Base-by-base conservation (phyloP, 2,888 invertebrate species). In the Lasioglossum oenotherae region DNA sequence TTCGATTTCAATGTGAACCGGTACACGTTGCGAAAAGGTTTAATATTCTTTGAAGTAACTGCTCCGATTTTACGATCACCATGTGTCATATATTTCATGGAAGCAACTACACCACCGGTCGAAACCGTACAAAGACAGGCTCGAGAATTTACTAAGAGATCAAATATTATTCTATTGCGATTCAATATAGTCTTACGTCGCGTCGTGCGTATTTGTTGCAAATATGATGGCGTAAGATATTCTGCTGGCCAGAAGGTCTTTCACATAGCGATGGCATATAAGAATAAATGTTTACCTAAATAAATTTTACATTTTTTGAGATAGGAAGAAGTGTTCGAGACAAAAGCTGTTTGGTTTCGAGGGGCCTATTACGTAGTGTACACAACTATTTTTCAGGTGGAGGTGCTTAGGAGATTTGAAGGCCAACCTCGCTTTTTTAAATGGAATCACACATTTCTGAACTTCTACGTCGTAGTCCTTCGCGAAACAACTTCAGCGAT, bases 1-100 rank as follows among this genome's bases (percentile, higher is more conserved):
- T 81, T 60, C 57, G 19, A 81, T 71, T 72, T 71, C 75, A 19
- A 31, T 46, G 77, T 38, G 49, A 31, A 35, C 19, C 31, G 19
- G 19, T 27, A n/a, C n/a, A 35, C 16, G 14, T 12, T 38, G n/a
- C n/a, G 41, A 71, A 71, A 38, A 71, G 38, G 12, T 71, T 71
- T 41, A n/a, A 71, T 71, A 38, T 31, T 77, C 35, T 64, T n/a
- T 57, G 64, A 8, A 53, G 49, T 57, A 64, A 64, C 76, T 41
- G 44, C 6, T 14, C 14, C 53, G 74, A 60, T 60, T 60, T 75
- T 27, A 64, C 10, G 19, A 38, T 49, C 27, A 31, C 35, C 46
- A 3, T 27, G 23, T 67, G 23, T 49, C 44, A 4, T 46, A 41
- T 72, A 72, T 44, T 31, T 46, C 44, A 6, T 10, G 23, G 5